Percentiles rank a stretch among this genome's conserved stretches.
Conservation (phyloP, 2,797 vertebrate genomes). For the Pterois miles region DNA sequence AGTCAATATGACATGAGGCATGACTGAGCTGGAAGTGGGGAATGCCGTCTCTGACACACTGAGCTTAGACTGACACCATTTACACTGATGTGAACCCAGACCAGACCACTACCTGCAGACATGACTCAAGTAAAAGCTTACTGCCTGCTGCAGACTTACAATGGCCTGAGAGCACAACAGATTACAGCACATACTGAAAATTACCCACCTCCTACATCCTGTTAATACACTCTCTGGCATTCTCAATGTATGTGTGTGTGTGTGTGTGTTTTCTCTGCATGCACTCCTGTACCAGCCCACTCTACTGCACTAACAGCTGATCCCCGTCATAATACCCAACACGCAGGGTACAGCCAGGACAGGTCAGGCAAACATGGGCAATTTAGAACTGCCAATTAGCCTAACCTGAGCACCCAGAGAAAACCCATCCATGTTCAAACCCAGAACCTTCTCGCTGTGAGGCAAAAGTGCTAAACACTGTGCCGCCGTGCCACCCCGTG, state of each 20-base stretch:
- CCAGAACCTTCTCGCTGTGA: not conserved
- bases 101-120: constrained; percentile 57
- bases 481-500: constrained; percentile 11
- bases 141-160: constrained; percentile 24
- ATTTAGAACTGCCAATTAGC: not conserved
- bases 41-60: constrained; percentile 71
- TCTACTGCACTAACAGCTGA: constrained; percentile 72
- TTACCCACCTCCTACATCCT: constrained; percentile 6
- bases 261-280: constrained; percentile 26
- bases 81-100: constrained; percentile 66
- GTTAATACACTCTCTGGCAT: constrained; percentile 23
- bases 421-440: not conserved
- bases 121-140: constrained; percentile 48
- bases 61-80: constrained; percentile 65
- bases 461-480: not conserved
- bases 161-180: constrained; percentile 37
- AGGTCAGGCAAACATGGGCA: not conserved
- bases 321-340: constrained; percentile 65
- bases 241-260: not conserved
- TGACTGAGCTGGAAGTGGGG: constrained; percentile 77
- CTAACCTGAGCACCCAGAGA: not conserved
- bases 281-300: constrained; percentile 61
- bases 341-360: constrained; percentile 19
- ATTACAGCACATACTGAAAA: constrained; percentile 19
- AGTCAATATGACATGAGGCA: constrained; percentile 79